phyloP scores from a whole-genome alignment of 1,140 invertebrate species.

The Drosophila elegans region DNA sequence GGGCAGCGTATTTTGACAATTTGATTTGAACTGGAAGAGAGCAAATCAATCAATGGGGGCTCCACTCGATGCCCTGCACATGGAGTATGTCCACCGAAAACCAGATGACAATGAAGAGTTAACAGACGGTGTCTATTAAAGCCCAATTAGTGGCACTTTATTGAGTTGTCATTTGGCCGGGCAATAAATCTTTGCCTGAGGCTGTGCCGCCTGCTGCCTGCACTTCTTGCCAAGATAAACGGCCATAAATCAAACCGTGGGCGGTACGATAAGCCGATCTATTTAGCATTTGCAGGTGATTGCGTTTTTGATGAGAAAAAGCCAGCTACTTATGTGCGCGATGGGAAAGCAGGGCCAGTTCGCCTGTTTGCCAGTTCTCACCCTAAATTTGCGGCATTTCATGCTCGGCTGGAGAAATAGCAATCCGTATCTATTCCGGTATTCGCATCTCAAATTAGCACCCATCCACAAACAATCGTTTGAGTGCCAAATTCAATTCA shows the following conservation, averaged over 20 bases:
- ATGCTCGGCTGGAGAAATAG: slow-evolving; percentile 38
- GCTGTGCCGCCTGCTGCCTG: slow-evolving; percentile 12
- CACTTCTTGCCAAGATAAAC: slow-evolving; percentile 49
- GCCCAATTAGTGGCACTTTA: slow-evolving; percentile 69
- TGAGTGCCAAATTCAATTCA: slow-evolving; percentile 54
- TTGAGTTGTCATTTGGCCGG: slow-evolving; percentile 52
- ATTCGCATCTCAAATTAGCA: slow-evolving; percentile 45
- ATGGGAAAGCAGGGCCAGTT: slow-evolving; percentile 17
- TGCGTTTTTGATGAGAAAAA: slow-evolving; percentile 20
- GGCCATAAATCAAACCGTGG: slow-evolving; percentile 52
- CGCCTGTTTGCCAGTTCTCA: slow-evolving; percentile 17
- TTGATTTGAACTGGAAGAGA: slow-evolving; percentile 59
- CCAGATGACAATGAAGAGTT: slow-evolving; percentile 57
- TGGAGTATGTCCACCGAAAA: slow-evolving; percentile 12
- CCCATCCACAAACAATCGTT: slow-evolving; percentile 30
- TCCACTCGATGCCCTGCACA: slow-evolving; percentile 4
- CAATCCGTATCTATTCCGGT: slow-evolving; percentile 38
- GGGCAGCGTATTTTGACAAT: slow-evolving; percentile 72
- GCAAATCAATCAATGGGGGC: slow-evolving; percentile 63
- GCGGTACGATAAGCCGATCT: slow-evolving; percentile 49
- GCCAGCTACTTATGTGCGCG: slow-evolving; percentile 23
- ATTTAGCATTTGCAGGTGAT: slow-evolving; percentile 50
- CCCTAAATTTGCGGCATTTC: slow-evolving; percentile 29
- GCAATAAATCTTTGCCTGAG: slow-evolving; percentile 57
- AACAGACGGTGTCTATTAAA: slow-evolving; percentile 61